Evolutionary conservation across 2,797 vertebrate species (phyloP).

Genomic region (Halcyon leucocephala): DNA sequence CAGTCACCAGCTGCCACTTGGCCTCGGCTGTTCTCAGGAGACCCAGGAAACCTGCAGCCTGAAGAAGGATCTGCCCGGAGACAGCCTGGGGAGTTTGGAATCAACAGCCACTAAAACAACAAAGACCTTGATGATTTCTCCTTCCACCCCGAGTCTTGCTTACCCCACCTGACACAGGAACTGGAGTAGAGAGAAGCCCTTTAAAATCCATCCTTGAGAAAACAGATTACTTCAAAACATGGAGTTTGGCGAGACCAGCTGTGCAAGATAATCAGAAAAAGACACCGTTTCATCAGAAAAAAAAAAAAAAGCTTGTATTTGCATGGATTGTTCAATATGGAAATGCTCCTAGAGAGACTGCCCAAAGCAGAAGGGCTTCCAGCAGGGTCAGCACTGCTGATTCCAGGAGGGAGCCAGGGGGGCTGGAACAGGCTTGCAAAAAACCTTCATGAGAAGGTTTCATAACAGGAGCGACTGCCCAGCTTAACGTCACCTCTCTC

Average conservation of each 20-base stretch:
- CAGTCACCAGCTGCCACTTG: background rate
- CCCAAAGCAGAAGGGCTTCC: background rate
- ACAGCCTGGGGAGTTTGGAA: background rate
- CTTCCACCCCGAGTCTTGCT: fast-evolving
- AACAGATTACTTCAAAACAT: background rate
- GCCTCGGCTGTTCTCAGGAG: background rate
- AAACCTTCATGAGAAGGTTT: background rate
- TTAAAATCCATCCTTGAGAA: background rate
- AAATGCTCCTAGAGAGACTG: background rate
- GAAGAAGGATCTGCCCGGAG: background rate
- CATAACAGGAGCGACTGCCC: background rate
- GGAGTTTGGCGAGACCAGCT: background rate
- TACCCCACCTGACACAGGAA: background rate
- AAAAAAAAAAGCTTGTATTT: background rate
- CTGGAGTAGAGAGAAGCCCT: fast-evolving
- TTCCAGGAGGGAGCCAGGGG: fast-evolving
- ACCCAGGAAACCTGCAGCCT: background rate
- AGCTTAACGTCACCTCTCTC: background rate
- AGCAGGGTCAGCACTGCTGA: background rate
- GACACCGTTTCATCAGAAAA: background rate
- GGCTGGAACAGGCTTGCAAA: background rate
- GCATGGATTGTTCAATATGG: background rate
- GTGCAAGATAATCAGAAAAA: background rate
- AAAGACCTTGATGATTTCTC: background rate
- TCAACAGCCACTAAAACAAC: background rate